Percentiles rank a stretch among this genome's conserved stretches.
Evolutionary conservation across 2,888 invertebrate genomes (phyloP).

Genomic region (Acronicta leporina): DNA sequence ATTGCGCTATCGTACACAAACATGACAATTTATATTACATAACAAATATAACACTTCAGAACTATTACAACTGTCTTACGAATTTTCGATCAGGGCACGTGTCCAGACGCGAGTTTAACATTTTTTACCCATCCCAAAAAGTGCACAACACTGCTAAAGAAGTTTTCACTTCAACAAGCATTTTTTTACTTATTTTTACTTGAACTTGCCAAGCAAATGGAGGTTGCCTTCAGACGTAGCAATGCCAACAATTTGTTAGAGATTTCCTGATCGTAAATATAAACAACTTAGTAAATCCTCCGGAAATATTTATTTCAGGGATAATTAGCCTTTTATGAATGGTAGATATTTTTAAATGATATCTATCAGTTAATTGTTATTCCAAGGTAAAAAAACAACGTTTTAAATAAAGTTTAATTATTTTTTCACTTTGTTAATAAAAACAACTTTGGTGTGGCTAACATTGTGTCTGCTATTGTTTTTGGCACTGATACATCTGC

Average conservation of each 20-base stretch:
- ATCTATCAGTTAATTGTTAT: conserved; percentile 1
- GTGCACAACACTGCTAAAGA: too few relatives aligned
- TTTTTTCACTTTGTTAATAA: neutral
- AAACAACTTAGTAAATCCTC: conserved; percentile 10
- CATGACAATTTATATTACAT: too few relatives aligned
- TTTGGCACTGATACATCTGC: conserved; percentile 38
- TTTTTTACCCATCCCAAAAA: too few relatives aligned
- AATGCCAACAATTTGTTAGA: conserved; percentile 20
- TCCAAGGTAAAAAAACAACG: conserved; percentile 6
- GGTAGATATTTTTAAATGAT: neutral
- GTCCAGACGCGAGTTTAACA: too few relatives aligned
- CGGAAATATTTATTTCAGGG: conserved; percentile 7
- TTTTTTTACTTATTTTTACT: neutral
- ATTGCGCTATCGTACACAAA: too few relatives aligned
- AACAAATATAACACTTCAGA: too few relatives aligned
- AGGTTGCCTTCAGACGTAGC: neutral
- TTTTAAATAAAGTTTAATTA: neutral
- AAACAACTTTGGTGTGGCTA: conserved; percentile 25
- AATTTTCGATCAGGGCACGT: too few relatives aligned
- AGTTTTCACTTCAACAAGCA: too few relatives aligned
- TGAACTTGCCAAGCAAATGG: conserved; percentile 16
- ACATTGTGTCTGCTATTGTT: conserved; percentile 32
- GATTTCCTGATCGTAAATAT: conserved; percentile 10
- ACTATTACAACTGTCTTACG: too few relatives aligned
- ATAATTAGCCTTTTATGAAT: conserved; percentile 5